Percentiles rank a stretch among this genome's conserved stretches.
Conservation (phyloP, 2,797 vertebrate species). For the Sebastes cheni region DNA sequence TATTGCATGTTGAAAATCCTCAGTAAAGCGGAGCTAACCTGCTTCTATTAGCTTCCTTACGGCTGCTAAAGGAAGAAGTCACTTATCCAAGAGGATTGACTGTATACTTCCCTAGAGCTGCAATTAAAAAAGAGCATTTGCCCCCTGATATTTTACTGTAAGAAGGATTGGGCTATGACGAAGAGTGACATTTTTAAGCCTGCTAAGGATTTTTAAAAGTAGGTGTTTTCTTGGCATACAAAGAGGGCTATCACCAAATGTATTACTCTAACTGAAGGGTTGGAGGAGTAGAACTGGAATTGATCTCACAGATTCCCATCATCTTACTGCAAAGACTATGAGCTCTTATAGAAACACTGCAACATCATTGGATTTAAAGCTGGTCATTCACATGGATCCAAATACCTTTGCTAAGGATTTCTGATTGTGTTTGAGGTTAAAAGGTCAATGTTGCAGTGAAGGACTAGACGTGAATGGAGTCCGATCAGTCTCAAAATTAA, state of each 20-base stretch:
- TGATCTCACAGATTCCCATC: background rate
- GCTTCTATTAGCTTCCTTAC: slow-evolving; percentile 53
- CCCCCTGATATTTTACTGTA: slow-evolving; percentile 52
- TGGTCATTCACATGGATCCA: background rate
- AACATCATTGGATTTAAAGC: background rate
- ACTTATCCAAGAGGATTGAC: slow-evolving; percentile 70
- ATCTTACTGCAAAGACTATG: background rate
- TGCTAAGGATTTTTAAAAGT: slow-evolving; percentile 30
- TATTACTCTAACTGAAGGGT: background rate
- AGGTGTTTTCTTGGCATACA: slow-evolving; percentile 26
- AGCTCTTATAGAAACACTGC: background rate
- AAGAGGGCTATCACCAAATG: slow-evolving; percentile 9
- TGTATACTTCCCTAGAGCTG: slow-evolving; percentile 67
- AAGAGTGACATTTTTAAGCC: slow-evolving; percentile 60
- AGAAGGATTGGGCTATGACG: slow-evolving; percentile 59
- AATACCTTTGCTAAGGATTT: background rate
- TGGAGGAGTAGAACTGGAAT: background rate
- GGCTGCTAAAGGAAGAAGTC: slow-evolving; percentile 60
- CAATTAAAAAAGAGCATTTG: slow-evolving; percentile 72
- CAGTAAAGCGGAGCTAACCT: slow-evolving; percentile 28
- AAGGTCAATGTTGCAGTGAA: slow-evolving; percentile 1
- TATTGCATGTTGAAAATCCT: slow-evolving; percentile 2
- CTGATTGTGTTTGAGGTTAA: background rate
- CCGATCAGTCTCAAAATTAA: no score
- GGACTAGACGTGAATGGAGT: background rate